Conservation (phyloP, 2,888 invertebrate genomes). For the Mythimna lalbum region DNA sequence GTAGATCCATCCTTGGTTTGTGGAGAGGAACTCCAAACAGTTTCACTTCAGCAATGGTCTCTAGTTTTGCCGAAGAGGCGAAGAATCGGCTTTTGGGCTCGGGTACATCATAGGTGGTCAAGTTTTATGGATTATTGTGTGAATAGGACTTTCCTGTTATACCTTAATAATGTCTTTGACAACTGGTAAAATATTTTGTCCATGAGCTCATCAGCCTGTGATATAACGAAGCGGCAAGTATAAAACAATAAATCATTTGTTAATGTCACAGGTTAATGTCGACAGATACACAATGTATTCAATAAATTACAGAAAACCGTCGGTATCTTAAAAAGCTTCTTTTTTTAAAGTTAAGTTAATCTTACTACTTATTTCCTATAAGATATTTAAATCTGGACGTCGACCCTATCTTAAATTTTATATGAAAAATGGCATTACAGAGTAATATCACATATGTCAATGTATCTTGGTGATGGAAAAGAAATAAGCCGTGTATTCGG, state of each 20-base stretch:
- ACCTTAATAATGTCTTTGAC: not conserved
- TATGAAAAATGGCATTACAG: constrained; percentile 2
- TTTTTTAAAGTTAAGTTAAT: not conserved
- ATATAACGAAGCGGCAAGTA: not conserved
- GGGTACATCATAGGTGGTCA: not conserved
- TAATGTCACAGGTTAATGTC: not conserved
- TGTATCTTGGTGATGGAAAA: not conserved
- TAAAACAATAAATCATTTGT: not conserved
- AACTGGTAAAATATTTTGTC: not conserved
- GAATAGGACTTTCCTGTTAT: too few species aligned
- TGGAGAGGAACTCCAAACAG: too few species aligned
- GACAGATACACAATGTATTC: not conserved
- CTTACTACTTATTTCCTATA: not conserved
- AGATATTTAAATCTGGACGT: constrained; percentile 25
- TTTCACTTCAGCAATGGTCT: not conserved
- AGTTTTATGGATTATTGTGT: not conserved
- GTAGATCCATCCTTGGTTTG: too few species aligned
- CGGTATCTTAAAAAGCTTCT: too few species aligned
- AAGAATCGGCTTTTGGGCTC: too few species aligned
- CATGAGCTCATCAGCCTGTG: not conserved
- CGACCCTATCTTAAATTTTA: not conserved
- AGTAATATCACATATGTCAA: constrained; percentile 3
- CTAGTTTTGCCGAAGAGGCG: not conserved
- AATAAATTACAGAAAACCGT: not conserved
- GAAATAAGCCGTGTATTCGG: not conserved